phyloP scores from a whole-genome alignment of 2,888 invertebrate genomes.

The Prionchulus punctatus region DNA sequence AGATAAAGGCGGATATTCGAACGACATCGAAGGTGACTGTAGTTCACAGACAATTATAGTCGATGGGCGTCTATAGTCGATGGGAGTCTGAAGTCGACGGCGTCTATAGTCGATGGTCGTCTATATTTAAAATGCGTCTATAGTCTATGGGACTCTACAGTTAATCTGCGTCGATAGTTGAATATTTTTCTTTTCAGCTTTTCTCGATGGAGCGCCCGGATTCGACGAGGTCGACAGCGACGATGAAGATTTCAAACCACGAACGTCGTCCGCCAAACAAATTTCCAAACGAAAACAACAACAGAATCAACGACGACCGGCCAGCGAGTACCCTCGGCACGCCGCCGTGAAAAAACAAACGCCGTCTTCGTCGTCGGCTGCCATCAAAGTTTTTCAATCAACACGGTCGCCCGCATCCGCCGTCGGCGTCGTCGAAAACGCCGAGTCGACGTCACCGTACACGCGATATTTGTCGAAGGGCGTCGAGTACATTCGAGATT shows the following conservation, averaged over 20 bases:
- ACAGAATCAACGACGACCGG: background rate
- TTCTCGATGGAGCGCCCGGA: background rate
- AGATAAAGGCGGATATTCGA: background rate
- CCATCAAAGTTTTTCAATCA: background rate
- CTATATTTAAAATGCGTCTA: no score
- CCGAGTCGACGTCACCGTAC: no score
- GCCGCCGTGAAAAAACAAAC: no score
- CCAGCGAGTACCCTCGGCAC: no score
- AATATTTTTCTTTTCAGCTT: background rate
- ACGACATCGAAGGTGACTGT: background rate
- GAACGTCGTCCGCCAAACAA: background rate
- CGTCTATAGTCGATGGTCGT: no score
- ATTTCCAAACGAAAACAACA: background rate
- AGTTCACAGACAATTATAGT: no score
- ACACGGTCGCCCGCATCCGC: background rate
- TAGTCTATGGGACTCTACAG: no score
- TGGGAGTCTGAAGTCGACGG: no score
- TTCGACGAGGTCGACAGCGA: background rate
- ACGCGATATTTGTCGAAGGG: background rate
- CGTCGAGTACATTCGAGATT: background rate
- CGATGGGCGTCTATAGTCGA: no score
- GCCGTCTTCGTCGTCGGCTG: background rate
- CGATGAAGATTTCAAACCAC: background rate
- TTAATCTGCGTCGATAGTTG: background rate
- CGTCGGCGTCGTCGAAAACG: no score